Evolutionary conservation across 2,888 invertebrate genomes (phyloP), one percentile per base, ranked within the genome.

Genomic region (Lasiommata megera): DNA sequence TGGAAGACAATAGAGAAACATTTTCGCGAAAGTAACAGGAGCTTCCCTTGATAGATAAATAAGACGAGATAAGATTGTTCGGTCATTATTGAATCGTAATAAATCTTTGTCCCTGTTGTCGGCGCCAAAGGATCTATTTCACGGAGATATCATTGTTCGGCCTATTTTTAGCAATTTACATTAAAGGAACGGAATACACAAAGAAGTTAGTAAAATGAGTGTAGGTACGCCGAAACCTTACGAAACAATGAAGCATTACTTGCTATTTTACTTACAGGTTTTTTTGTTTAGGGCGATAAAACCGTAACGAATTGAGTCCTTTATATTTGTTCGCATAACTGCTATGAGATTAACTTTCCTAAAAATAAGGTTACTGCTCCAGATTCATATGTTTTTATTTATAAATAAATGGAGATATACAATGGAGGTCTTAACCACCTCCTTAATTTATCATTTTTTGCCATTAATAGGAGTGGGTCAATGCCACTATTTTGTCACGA

Each of bases 21-120:
- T 31, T 29, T 31, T 31, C 46, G 16, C 8, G 44, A 29, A 31
- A 31, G 31, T 46, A 31, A 29, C 29, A 14, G 11, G 46, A 46
- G 29, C 46, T 31, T 46, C 16, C 14, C 8, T 23, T 46, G 46
- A 16, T 31, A 44, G 44, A 46, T 46, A 16, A 46, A 36, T 44
- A 57, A 41, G 54, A 47, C 38, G 11, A 58, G 53, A 61, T 58
- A 50, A 58, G 58, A 44, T 61, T 61, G 58, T 56, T 47, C 54
- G 53, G 55, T 51, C 58, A 61, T 61, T 63, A 61, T 63, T 80
- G 78, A 76, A 71, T 70, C 70, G 77, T 84, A 84, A 85, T 85
- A 86, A 87, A 86, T 85, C 86, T 79, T 75, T 76, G 80, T 81
- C 84, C 77, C 77, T 79, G 77, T 78, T 79, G 74, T 74, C 76